A percentile compares a stretch with the other conserved stretches of the same genome.
phyloP scores from a whole-genome alignment of 2,888 invertebrate genomes.

The Monochamus alternatus region DNA sequence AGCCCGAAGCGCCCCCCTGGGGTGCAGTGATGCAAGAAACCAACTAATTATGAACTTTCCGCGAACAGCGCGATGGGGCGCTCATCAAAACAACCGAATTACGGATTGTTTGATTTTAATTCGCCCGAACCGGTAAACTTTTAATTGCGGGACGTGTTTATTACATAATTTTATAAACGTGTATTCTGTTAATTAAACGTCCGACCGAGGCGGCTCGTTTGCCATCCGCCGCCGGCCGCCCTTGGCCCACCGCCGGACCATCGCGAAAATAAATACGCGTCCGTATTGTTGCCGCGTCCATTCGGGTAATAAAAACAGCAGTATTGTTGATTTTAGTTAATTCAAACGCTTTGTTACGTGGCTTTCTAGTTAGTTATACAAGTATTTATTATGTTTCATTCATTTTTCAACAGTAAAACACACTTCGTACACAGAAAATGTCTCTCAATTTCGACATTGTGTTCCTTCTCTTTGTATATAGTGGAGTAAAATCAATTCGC shows the following conservation, averaged over 20 bases:
- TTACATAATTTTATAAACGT: slow-evolving; percentile 15
- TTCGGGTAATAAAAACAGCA: not conserved
- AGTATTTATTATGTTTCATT: too few species aligned
- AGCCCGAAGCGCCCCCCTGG: too few species aligned
- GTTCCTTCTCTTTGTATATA: too few species aligned
- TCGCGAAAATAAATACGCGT: not conserved
- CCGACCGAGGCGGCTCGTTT: not conserved
- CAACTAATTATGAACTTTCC: slow-evolving; percentile 9
- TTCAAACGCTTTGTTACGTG: too few species aligned
- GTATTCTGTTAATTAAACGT: slow-evolving; percentile 9
- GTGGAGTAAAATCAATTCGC: too few species aligned
- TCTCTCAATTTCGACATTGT: too few species aligned
- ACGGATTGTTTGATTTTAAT: slow-evolving; percentile 25
- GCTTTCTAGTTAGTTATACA: too few species aligned
- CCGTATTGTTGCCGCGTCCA: not conserved
- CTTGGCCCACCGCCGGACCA: not conserved
- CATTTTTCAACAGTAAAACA: too few species aligned
- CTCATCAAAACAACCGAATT: slow-evolving; percentile 22
- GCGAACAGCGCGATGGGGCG: not conserved
- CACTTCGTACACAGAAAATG: too few species aligned
- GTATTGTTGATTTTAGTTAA: too few species aligned
- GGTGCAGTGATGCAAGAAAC: not conserved
- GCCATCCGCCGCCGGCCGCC: not conserved
- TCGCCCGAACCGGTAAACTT: slow-evolving; percentile 5
- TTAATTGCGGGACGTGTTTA: slow-evolving; percentile 13